phyloP scores from a whole-genome alignment of 2,797 vertebrate species.

The Fistularia commersonii region DNA sequence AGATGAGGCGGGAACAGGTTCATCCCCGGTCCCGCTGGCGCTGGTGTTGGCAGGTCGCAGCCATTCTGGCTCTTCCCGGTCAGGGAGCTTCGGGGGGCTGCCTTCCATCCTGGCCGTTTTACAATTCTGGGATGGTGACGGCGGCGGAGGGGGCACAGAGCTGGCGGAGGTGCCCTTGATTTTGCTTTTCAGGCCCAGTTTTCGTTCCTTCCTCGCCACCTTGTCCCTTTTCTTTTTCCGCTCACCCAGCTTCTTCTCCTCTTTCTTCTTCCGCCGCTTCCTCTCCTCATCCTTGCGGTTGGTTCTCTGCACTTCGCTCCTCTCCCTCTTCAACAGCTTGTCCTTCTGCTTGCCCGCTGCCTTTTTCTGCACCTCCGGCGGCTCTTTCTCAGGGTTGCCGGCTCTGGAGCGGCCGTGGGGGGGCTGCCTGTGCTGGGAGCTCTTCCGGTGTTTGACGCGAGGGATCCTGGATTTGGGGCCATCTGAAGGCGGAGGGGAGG shows the following conservation, averaged over 20 bases:
- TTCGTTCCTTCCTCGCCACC: conserved; percentile 43
- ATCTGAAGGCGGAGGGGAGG: conserved; percentile 19
- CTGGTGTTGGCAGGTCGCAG: conserved; percentile 10
- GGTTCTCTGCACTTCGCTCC: conserved; percentile 42
- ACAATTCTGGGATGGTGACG: no score
- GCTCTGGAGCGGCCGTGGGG: conserved; percentile 34
- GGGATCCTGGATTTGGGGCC: conserved; percentile 38
- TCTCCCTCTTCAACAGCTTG: conserved; percentile 51
- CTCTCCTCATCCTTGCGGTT: conserved; percentile 50
- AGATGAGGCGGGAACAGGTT: not conserved
- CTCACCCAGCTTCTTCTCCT: conserved; percentile 43
- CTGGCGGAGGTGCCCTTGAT: conserved; percentile 3
- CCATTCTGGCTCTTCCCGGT: conserved; percentile 11
- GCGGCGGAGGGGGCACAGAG: not conserved
- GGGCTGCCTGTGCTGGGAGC: conserved; percentile 44
- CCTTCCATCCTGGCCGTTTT: conserved; percentile 8
- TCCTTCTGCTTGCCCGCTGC: conserved; percentile 51
- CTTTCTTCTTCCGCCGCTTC: conserved; percentile 62
- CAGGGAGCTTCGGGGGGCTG: conserved; percentile 16
- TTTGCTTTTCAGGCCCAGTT: conserved; percentile 3
- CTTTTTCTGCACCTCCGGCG: conserved; percentile 52
- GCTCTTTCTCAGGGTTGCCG: conserved; percentile 51
- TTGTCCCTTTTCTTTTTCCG: conserved; percentile 61
- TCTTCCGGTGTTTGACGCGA: conserved; percentile 60
- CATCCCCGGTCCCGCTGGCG: conserved; percentile 23